These are phyloP conservation scores for Epistrophella euchroma DNA, from an alignment of 2,888 invertebrate species.

Conservation along the genomic window DNA sequence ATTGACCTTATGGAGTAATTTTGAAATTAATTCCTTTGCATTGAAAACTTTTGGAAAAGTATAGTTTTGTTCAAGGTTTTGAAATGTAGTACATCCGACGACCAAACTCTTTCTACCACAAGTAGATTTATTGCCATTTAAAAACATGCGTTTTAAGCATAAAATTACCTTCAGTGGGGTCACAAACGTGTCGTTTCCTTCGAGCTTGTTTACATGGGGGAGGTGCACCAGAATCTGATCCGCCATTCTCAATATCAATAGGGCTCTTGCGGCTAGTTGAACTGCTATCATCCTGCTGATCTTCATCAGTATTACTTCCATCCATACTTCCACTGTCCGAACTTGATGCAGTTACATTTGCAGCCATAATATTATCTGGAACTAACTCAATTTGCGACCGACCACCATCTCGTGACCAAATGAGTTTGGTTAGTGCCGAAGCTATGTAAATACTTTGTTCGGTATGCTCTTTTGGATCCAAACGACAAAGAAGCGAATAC, in stretches of 20 bases:
- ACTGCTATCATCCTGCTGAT: slow-evolving; percentile 86
- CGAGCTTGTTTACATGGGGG: slow-evolving; percentile 85
- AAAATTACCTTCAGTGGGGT: slow-evolving; percentile 79
- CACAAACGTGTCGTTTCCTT: slow-evolving; percentile 82
- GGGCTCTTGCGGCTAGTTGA: slow-evolving; percentile 85
- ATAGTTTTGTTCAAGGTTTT: too few species aligned
- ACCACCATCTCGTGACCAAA: slow-evolving; percentile 91
- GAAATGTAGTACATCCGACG: too few species aligned
- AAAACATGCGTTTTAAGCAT: slow-evolving; percentile 14
- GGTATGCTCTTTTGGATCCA: slow-evolving; percentile 96
- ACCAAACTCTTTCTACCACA: background rate
- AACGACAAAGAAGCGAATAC: slow-evolving; percentile 92
- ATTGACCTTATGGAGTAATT: too few species aligned
- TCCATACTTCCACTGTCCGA: slow-evolving; percentile 93
- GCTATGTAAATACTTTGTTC: slow-evolving; percentile 96
- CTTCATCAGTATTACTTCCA: slow-evolving; percentile 92
- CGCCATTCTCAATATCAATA: slow-evolving; percentile 84
- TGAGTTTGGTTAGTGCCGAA: slow-evolving; percentile 94
- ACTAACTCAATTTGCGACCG: slow-evolving; percentile 83
- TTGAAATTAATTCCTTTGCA: too few species aligned
- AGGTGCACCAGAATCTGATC: slow-evolving; percentile 84
- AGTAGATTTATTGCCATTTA: background rate
- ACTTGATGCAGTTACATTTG: slow-evolving; percentile 86
- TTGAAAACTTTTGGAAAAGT: too few species aligned
- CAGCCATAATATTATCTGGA: slow-evolving; percentile 83